phyloP scores from a whole-genome alignment of 2,797 vertebrate genomes.

The Pseudochromis fuscus region DNA sequence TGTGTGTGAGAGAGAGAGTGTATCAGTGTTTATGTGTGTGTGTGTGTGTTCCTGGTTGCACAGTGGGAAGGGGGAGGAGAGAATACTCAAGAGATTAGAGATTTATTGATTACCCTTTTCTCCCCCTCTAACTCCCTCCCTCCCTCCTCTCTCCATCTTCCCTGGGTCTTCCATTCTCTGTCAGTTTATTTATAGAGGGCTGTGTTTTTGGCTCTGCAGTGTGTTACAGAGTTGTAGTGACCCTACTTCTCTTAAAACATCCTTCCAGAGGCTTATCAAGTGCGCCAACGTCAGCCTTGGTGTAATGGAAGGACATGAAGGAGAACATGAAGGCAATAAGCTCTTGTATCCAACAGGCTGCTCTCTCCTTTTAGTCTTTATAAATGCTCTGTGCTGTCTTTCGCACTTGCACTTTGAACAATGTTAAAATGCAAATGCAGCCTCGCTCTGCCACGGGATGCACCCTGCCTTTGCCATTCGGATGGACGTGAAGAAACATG shows the following conservation, averaged over 20 bases:
- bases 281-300: slow-evolving; percentile 14
- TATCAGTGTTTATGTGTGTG: slow-evolving; percentile 17
- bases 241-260: slow-evolving; percentile 57
- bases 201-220: slow-evolving; percentile 57
- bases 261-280: slow-evolving; percentile 36
- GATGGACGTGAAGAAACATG: slow-evolving; percentile 34
- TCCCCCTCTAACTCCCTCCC: slow-evolving; percentile 36
- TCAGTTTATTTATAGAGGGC: slow-evolving; percentile 78
- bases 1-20: slow-evolving; percentile 38
- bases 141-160: slow-evolving; percentile 41
- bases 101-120: slow-evolving; percentile 79
- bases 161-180: slow-evolving; percentile 48
- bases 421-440: slow-evolving; percentile 48
- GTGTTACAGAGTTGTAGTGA: slow-evolving; percentile 47
- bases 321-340: slow-evolving; percentile 49
- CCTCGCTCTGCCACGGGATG: slow-evolving; percentile 2
- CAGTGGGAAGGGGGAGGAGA: slow-evolving; percentile 56
- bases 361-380: slow-evolving; percentile 34
- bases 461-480: slow-evolving; percentile 10
- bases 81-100: slow-evolving; percentile 76
- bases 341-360: slow-evolving; percentile 21
- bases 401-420: slow-evolving; percentile 30
- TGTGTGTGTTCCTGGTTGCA: slow-evolving; percentile 50
- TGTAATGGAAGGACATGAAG: slow-evolving; percentile 43
- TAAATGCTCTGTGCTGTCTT: slow-evolving; percentile 36